Evolutionary conservation across 2,888 invertebrate species (phyloP), one percentile per base, ranked within the genome.

Genomic region (Tetrapedia diversipes): DNA sequence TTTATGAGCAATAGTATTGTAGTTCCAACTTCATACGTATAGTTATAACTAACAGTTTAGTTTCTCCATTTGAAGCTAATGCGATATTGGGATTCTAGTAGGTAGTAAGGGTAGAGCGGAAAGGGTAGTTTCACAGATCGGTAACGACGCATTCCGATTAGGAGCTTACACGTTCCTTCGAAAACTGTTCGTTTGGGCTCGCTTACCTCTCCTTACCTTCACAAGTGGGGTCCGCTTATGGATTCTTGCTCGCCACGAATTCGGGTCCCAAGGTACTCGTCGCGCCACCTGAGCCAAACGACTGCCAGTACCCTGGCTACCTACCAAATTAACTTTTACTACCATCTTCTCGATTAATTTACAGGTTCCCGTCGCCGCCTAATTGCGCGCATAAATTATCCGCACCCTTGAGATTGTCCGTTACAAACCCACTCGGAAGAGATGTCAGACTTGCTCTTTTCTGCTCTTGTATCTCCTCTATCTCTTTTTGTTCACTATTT

Each of bases 301-400:
- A 87, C 88, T 88, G 82, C 79, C 85, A 64, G 72, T 59, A 70
- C 80, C 77, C 82, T 84, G 83, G 85, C 86, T 76, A 86, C 86
- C 89, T 86, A 89, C 87, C 86, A 90, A 90, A 90, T 90, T 90
- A 90, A 90, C 89, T 90, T 90, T 90, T 89, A 90, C 89, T 88
- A 87, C 87, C 89, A 85, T 87, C 89, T 89, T 89, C 86, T 87
- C 89, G 89, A 90, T 90, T 90, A 90, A 90, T 90, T 90, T 90
- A 87, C 88, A 88, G 84, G 86, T 83, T 76, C 74, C 78, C 84
- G 79, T 85, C 73, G 83, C 84, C 83, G 82, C 86, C 86, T 90
- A 90, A 90, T 90, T 90, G 87, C 88, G 81, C 81, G 86, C 86
- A 89, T 90, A 89, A 90, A 89, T 90, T 89, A 90, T 84, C 78